phyloP scores from a whole-genome alignment of 2,888 invertebrate genomes.

The Apotomis capreana region DNA sequence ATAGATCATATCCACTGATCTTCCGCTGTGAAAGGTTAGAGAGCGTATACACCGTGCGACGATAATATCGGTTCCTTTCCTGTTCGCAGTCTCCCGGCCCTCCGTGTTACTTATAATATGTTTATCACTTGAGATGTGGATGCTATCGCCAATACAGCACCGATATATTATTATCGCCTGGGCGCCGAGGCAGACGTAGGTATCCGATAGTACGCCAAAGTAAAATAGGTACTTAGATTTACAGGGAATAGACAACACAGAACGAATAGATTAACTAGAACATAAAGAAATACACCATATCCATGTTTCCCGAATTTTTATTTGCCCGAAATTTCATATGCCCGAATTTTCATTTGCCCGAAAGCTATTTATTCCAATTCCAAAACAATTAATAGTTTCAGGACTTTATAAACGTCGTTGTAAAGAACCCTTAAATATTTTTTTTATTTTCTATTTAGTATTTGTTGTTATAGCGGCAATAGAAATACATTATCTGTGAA shows the following conservation, averaged over 20 bases:
- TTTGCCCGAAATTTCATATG: too few relatives aligned
- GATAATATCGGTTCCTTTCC: conserved; percentile 13
- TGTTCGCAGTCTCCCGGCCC: conserved; percentile 5
- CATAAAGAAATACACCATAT: too few relatives aligned
- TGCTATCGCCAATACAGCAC: not conserved
- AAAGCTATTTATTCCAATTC: too few relatives aligned
- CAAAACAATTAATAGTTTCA: too few relatives aligned
- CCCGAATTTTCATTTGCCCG: too few relatives aligned
- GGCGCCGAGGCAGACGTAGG: not conserved
- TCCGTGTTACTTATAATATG: not conserved
- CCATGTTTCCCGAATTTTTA: too few relatives aligned
- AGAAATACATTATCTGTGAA: too few relatives aligned
- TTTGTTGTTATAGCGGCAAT: too few relatives aligned
- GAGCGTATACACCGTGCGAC: not conserved
- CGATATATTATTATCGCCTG: not conserved
- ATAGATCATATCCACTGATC: conserved; percentile 2
- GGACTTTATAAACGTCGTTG: too few relatives aligned
- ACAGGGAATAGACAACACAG: not conserved
- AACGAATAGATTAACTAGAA: not conserved
- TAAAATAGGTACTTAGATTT: not conserved
- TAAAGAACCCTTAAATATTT: too few relatives aligned
- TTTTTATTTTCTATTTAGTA: too few relatives aligned
- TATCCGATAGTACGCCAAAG: not conserved
- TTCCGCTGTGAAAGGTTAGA: conserved; percentile 12
- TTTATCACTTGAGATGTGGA: conserved; percentile 11